These are phyloP conservation scores for Frankliniella intonsa DNA, from an alignment of 2,888 invertebrate species.

Conservation along the genomic window DNA sequence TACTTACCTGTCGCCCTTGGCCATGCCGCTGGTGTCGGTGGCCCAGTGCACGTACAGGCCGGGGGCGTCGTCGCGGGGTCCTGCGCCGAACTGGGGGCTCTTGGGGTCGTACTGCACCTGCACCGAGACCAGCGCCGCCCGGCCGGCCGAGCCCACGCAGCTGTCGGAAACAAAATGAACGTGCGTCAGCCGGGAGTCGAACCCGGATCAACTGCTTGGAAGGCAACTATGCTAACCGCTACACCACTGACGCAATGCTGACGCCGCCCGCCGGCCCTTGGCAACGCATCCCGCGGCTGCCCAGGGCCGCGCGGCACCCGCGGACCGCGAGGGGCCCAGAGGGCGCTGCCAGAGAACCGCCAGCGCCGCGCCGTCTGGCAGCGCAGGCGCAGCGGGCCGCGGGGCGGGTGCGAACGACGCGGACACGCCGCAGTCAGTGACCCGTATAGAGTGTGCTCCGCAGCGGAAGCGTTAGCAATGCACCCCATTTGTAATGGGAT, in stretches of 20 bases:
- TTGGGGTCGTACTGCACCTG: constrained; percentile 66
- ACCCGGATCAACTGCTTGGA: constrained; percentile 10
- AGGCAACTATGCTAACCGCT: constrained; percentile 10
- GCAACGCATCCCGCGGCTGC: background rate
- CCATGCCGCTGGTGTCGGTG: constrained; percentile 67
- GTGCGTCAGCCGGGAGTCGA: constrained; percentile 22
- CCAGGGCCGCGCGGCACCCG: no score
- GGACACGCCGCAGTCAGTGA: no score
- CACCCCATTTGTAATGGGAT: no score
- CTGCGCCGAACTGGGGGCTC: constrained; percentile 68
- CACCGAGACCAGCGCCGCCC: constrained; percentile 45
- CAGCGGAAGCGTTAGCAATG: no score
- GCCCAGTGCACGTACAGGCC: constrained; percentile 78
- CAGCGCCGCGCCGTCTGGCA: no score
- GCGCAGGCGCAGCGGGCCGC: no score
- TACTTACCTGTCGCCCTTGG: constrained; percentile 67
- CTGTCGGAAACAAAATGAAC: constrained; percentile 35
- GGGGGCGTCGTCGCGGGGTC: constrained; percentile 59
- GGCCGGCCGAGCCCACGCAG: constrained; percentile 39
- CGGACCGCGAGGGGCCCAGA: no score
- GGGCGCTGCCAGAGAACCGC: no score
- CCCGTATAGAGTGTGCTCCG: no score
- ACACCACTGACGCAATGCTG: background rate
- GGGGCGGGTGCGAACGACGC: no score
- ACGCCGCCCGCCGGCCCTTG: background rate